A percentile compares a stretch with the other conserved stretches of the same genome.
phyloP scores from a whole-genome alignment of 1,140 invertebrate species.

The Phthorimaea operculella region DNA sequence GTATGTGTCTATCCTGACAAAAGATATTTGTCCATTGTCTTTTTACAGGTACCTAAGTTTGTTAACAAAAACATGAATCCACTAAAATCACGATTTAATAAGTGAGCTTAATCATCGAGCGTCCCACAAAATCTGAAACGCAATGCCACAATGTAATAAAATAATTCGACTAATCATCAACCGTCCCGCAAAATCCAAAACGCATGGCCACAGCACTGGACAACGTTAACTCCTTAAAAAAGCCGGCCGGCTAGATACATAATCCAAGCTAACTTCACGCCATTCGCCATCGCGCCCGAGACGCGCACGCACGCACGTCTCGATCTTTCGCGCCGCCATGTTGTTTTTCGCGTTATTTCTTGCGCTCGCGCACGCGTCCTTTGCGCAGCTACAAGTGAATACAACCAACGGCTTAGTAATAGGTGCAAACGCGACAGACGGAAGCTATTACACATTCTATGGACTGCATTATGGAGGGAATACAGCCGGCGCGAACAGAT shows the following conservation, averaged over 20 bases:
- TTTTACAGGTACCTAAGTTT: too few relatives aligned
- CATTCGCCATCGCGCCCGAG: constrained; percentile 4
- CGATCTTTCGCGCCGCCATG: constrained; percentile 16
- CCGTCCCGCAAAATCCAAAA: neutral
- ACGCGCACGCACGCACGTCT: neutral
- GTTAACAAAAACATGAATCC: too few relatives aligned
- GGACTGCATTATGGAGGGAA: constrained; percentile 43
- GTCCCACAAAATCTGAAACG: too few relatives aligned
- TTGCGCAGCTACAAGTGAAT: constrained; percentile 23
- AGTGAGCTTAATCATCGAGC: too few relatives aligned
- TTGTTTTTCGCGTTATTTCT: constrained; percentile 21
- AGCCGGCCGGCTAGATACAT: neutral
- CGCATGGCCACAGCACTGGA: neutral
- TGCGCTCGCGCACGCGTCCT: constrained; percentile 25
- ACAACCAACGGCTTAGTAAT: constrained; percentile 40
- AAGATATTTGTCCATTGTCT: too few relatives aligned
- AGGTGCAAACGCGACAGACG: constrained; percentile 27
- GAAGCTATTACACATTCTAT: constrained; percentile 39
- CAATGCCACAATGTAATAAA: too few relatives aligned
- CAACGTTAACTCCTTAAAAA: neutral
- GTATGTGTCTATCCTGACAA: too few relatives aligned
- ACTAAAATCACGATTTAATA: too few relatives aligned
- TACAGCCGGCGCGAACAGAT: constrained; percentile 34
- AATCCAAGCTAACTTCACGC: neutral
- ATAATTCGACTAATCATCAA: neutral